Evolutionary conservation across 2,113 vertebrate species (phyloP), one percentile per base, ranked within the genome.

Genomic region (Poecile atricapillus): DNA sequence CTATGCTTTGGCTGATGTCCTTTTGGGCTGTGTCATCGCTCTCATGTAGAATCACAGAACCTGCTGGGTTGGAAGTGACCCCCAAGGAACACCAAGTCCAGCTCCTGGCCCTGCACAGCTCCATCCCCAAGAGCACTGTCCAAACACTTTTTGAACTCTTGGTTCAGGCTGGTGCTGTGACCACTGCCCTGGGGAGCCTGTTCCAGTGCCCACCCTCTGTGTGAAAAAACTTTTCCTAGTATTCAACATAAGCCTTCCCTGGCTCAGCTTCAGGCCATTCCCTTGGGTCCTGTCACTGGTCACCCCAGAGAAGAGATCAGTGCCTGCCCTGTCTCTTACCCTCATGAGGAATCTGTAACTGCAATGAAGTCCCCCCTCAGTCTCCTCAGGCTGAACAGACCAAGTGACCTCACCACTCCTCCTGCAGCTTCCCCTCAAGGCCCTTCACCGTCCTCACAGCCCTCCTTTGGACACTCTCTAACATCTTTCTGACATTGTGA

Each of bases 241-340:
- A 60, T 10, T 8, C 37, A 37, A 6, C 22, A 2, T 28, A 60
- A 52, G 60, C 11, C 14, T 60, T 18, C 14, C 44, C 21, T 60
- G 53, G 12, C 21, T 9, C 39, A 37, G 2, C 10, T 46, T 69
- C 46, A 87, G 27, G 18, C 14, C 56, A 25, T 71, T 71, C 16
- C 13, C 21, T 37, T 0, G 0, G 8, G 10, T 1, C 55, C 39
- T 28, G 10, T 39, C 53, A 15, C 0, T 59, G 52, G 30, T 3
- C 37, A 37, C 37, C 46, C 5, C 3, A 60, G 53, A 50, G 62
- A 4, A 24, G 31, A 44, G 37, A 52, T 77, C 53, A 60, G 14
- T 87, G 53, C 0, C 27, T 60, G 33, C 18, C 27, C 37, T 1
- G 21, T 1, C 22, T 44, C 63, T 37, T 52, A 27, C 37, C 8